A percentile compares a stretch with the other conserved stretches of the same genome.
Evolutionary conservation across 37 sponge, comb jelly and placozoan species (phyloP).

Genomic region (Cliona cf. orientalis): DNA sequence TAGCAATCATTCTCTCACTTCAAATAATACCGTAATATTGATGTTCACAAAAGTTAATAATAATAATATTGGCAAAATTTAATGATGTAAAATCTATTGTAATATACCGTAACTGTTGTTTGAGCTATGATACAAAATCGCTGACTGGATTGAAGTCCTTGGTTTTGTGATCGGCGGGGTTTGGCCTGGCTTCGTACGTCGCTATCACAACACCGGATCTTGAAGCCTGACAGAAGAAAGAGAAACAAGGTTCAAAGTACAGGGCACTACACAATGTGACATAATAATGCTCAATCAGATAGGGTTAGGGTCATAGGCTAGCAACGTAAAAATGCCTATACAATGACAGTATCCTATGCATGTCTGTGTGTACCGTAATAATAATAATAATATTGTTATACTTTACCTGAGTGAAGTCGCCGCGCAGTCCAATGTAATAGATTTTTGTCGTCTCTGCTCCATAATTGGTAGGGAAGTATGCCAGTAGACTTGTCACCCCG

Average conservation of each 20-base stretch:
- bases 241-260: too few relatives aligned
- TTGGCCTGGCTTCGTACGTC: slow-evolving; percentile 82
- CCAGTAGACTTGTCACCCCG: slow-evolving; percentile 76
- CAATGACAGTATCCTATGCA: too few relatives aligned
- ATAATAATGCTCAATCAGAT: too few relatives aligned
- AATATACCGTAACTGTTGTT: too few relatives aligned
- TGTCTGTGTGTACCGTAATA: background rate
- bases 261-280: background rate
- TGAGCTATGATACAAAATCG: slow-evolving; percentile 60
- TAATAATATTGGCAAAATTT: too few relatives aligned
- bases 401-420: slow-evolving; percentile 89
- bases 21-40: too few relatives aligned
- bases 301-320: too few relatives aligned
- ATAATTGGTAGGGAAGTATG: slow-evolving; percentile 87
- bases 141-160: slow-evolving; percentile 50
- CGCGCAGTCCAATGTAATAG: slow-evolving; percentile 94
- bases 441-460: slow-evolving; percentile 90
- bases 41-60: too few relatives aligned
- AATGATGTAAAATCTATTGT: too few relatives aligned
- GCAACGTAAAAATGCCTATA: too few relatives aligned
- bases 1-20: too few relatives aligned
- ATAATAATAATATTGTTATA: background rate
- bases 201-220: slow-evolving; percentile 78
- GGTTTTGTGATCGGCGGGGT: slow-evolving; percentile 90
- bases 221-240: slow-evolving; percentile 52